Conservation (phyloP, 2,888 invertebrate genomes). For the Drosophila meridionalis region DNA sequence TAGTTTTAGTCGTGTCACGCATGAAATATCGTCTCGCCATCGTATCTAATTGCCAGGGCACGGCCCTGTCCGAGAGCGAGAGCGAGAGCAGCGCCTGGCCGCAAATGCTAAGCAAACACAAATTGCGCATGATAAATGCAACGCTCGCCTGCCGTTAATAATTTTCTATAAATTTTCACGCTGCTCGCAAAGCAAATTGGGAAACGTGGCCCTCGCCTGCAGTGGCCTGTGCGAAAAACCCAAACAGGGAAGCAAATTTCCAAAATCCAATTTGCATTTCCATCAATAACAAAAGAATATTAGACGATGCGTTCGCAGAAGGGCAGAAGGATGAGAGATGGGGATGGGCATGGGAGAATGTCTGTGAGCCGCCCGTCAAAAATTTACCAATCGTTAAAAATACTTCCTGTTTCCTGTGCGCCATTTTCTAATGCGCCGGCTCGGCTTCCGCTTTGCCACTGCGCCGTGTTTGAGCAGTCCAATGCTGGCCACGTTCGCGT, state of each 20-base stretch:
- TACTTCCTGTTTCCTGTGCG: conserved; percentile 78
- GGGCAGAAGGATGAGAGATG: too few relatives aligned
- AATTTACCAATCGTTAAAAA: conserved; percentile 80
- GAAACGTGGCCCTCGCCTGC: conserved; percentile 25
- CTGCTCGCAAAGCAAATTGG: conserved; percentile 40
- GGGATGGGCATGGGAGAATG: background rate
- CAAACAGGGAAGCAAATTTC: conserved; percentile 68
- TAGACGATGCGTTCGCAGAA: conserved; percentile 51
- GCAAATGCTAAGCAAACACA: conserved; percentile 51
- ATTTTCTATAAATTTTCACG: conserved; percentile 63
- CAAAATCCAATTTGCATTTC: conserved; percentile 78
- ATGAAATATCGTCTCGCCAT: background rate
- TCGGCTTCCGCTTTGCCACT: conserved; percentile 50
- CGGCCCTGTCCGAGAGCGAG: too few relatives aligned
- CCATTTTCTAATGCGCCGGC: conserved; percentile 75
- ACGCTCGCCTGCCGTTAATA: conserved; percentile 67
- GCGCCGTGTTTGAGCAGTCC: conserved; percentile 34
- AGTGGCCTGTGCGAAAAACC: conserved; percentile 34
- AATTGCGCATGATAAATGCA: conserved; percentile 70
- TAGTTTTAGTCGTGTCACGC: background rate
- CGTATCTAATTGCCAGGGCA: background rate
- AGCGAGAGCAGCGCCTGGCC: conserved; percentile 13
- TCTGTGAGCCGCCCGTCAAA: conserved; percentile 62
- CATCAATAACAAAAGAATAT: conserved; percentile 79
- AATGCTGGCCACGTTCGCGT: conserved; percentile 74